Evolutionary conservation across 2,888 invertebrate species (phyloP), one percentile per base, ranked within the genome.

Genomic region (Pollenia griseotomentosa): DNA sequence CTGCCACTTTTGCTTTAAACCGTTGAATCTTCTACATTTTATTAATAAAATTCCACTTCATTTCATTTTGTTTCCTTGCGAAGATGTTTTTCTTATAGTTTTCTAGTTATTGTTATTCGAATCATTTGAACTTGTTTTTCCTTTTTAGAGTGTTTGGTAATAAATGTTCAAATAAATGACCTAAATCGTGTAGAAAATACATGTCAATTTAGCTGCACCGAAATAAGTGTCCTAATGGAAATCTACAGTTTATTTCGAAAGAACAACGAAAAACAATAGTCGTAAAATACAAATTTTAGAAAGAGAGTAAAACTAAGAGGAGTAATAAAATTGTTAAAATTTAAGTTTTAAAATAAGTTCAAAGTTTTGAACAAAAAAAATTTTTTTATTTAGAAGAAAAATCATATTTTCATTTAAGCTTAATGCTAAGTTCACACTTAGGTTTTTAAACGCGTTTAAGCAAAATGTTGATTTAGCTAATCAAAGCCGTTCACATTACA

Each of bases 131-230:
- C n/a, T 73, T 46, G 59, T 44, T 46, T 46, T 23, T 23, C 2
- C 19, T 59, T 59, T 48, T 23, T n/a, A 46, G 44, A 11, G 23
- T 44, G 46, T 33, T 51, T 74, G 61, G 61, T 63, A 68, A 70
- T 85, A 80, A 85, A 85, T 85, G 84, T 48, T 42, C 51, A 71
- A 77, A 59, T 55, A 82, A 85, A 85, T 82, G 85, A 77, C 77
- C 77, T 73, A 73, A 85, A 82, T 85, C 66, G 73, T 82, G 53
- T 73, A 73, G 66, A 85, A 81, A 85, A 85, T 85, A n/a, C 77
- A 77, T 82, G 81, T 82, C 81, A 77, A 81, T 85, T 71, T 71
- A 73, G 51, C 33, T 81, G 63, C 65, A 40, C 65, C n/a, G 8
- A 14, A 57, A 74, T 65, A 65, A 61, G 79, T 74, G 73, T 84